These are phyloP conservation scores for Nematopogon swammerdamellus DNA, from an alignment of 2,888 invertebrate genomes.

Conservation along the genomic window DNA sequence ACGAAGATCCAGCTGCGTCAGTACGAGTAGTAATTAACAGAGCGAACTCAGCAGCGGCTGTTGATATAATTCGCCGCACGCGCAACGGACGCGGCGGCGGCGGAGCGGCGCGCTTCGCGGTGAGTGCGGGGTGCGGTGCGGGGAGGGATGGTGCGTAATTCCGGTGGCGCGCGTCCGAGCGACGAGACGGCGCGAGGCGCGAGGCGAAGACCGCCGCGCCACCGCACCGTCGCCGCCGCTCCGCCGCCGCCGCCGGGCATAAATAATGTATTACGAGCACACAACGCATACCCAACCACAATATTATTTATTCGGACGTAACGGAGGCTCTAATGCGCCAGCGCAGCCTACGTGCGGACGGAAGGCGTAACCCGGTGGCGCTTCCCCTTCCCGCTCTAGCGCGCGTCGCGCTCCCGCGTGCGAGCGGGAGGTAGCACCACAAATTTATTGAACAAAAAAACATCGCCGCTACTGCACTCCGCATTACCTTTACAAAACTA, in stretches of 20 bases:
- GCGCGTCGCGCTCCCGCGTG: constrained; percentile 45
- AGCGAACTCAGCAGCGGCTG: too few relatives aligned
- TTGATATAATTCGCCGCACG: too few relatives aligned
- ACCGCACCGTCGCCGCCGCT: background rate
- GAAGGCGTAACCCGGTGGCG: constrained; percentile 57
- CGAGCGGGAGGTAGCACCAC: constrained; percentile 52
- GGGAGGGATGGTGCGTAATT: constrained; percentile 21
- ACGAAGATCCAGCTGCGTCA: too few relatives aligned
- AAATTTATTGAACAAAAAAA: constrained; percentile 55
- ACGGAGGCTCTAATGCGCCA: constrained; percentile 44
- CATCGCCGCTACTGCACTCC: constrained; percentile 49
- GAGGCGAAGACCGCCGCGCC: background rate
- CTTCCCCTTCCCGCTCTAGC: constrained; percentile 37
- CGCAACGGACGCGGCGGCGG: background rate
- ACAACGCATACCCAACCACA: constrained; percentile 43
- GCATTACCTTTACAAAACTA: constrained; percentile 54
- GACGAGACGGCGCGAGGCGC: too few relatives aligned
- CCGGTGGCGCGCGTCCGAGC: constrained; percentile 26
- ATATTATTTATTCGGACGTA: constrained; percentile 44
- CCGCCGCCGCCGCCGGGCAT: constrained; percentile 14
- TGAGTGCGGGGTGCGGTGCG: constrained; percentile 29
- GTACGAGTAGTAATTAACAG: too few relatives aligned
- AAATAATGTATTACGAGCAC: constrained; percentile 16
- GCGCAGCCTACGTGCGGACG: constrained; percentile 50
- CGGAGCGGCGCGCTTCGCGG: constrained; percentile 9